phyloP scores from a whole-genome alignment of 2,888 invertebrate species.

The Macroteleia sp. region DNA sequence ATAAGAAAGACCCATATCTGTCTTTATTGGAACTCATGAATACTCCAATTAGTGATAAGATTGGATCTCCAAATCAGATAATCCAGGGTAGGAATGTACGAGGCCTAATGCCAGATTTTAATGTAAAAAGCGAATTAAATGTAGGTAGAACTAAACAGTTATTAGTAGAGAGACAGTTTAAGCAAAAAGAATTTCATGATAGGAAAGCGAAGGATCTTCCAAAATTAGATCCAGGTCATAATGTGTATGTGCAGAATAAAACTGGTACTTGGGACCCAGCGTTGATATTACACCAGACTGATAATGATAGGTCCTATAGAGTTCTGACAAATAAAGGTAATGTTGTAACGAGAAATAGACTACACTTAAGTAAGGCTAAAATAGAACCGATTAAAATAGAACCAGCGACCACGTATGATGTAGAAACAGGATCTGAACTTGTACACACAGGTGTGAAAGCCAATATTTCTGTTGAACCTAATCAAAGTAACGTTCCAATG shows the following conservation, averaged over 20 bases:
- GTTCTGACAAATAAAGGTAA: slow-evolving; percentile 12
- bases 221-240: slow-evolving; percentile 15
- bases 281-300: background rate
- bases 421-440: no score
- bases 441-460: no score
- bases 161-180: slow-evolving; percentile 20
- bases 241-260: slow-evolving; percentile 30
- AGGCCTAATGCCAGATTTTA: slow-evolving; percentile 18
- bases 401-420: no score
- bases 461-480: no score
- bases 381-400: background rate
- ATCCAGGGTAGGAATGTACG: slow-evolving; percentile 47
- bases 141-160: background rate
- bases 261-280: slow-evolving; percentile 36
- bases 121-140: background rate
- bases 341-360: slow-evolving; percentile 29
- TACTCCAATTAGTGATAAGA: slow-evolving; percentile 53
- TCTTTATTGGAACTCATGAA: slow-evolving; percentile 64
- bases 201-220: slow-evolving; percentile 27
- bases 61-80: slow-evolving; percentile 59
- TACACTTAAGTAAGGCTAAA: background rate
- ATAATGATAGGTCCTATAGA: slow-evolving; percentile 12
- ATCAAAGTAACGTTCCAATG: no score
- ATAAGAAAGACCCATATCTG: slow-evolving; percentile 45
- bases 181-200: slow-evolving; percentile 37